Base-by-base conservation (phyloP, 2,797 vertebrate species). In the Chiroxiphia lanceolata region DNA sequence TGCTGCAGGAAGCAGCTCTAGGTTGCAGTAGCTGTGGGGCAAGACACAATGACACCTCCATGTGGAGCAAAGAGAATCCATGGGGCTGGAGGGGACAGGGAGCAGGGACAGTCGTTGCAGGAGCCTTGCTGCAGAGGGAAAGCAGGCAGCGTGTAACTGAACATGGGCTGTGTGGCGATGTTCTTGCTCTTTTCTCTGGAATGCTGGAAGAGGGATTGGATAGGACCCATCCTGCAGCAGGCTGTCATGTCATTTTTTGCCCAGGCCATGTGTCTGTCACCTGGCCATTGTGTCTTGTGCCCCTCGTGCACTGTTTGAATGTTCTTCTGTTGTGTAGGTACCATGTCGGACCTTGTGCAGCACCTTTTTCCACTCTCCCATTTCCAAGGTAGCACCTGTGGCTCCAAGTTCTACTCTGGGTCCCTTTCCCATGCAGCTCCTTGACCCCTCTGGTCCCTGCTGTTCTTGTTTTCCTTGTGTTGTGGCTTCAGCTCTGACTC, bases 321-420 rank as follows among this genome's bases (percentile, higher is more conserved):
- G 93, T 98, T 98, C 91, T 97, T 96, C 95, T 97, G 89, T 98
- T 97, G 76, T 83, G 95, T 98, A 98, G 98, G 98, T 98, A 98
- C 98, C 98, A 98, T 98, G 98, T 97, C 92, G 97, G 98, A 98
- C 97, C 98, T 98, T 94, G 98, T 98, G 97, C 98, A 98, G 95
- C 98, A 98, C 94, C 98, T 98, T 97, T 98, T 98, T 96, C 98
- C 98, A 95, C 98, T 98, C 89, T 98, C 98, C 95, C 98, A 98
- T 94, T 98, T 98, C 95, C 98, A 98, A 98, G 98, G 98, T 98
- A 98, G 97, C 93, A 82, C 95, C 83, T 53, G 36, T 84, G 90
- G 90, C 89, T 94, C 95, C 87, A 85, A 84, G 25, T 74, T 44
- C 70, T 85, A 42, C 60, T 81, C 45, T 19, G 5, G 19, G 83